Evolutionary conservation across 2,113 vertebrate species (phyloP), one percentile per base, ranked within the genome.

Genomic region (Camelus bactrianus): DNA sequence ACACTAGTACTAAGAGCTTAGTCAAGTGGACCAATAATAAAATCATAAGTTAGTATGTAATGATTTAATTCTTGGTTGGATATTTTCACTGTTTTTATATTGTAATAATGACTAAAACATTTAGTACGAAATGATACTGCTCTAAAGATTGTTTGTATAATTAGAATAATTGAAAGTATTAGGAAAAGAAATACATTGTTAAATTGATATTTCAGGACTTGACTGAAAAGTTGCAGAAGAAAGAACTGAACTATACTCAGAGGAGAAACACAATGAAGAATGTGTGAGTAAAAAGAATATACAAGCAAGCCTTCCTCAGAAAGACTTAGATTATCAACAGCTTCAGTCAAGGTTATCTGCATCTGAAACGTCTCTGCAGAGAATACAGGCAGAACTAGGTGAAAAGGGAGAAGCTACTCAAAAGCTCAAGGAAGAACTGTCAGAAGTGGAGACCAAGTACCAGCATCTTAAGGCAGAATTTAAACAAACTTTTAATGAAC

Each of bases 391-490:
- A 12, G 99, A 99, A 88, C 97, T 99, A 11, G 87, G 97, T 50
- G 99, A 99, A 97, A 99, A 98, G 82, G 98, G 93, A 13, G 99
- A 99, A 96, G 98, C 99, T 65, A 98, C 97, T 82, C 97, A 98
- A 28, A 99, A 99, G 95, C 98, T 99, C 89, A 99, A 99, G 98
- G 99, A 98, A 80, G 99, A 99, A 96, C 97, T 99, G 24, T 97
- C 98, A 0, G 99, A 99, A 97, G 98, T 99, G 67, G 99, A 99
- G 98, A 98, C 98, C n/a, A 99, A 99, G 93, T 98, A 99, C 42
- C 99, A 99, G 48, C 99, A 99, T 97, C 98, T 99, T 65, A 99
- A 99, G 97, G 99, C 99, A 0, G 99, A 99, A 94, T 99, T 99
- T 95, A 99, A 99, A 97, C 99, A 99, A 98, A 35, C 35, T 35